Percentiles rank a stretch among this genome's conserved stretches.
These are phyloP conservation scores for Pachyrhynchus sulphureomaculatus DNA, from an alignment of 1,140 invertebrate genomes.

Conservation along the genomic window DNA sequence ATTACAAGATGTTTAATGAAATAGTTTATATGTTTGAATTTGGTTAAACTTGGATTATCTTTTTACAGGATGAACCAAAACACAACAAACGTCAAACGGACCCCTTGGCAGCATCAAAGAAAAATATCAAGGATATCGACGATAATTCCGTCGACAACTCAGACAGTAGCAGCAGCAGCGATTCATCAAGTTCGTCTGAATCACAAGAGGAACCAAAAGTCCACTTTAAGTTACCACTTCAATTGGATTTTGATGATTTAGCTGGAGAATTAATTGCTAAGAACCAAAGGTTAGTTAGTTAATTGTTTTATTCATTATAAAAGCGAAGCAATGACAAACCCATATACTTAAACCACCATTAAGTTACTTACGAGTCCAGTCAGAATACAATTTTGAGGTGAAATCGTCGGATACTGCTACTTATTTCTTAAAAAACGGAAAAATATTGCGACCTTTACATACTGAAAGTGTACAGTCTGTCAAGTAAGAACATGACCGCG, in stretches of 20 bases:
- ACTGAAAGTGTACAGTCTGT: too few species aligned
- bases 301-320: background rate
- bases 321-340: too few species aligned
- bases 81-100: constrained; percentile 17
- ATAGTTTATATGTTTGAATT: too few species aligned
- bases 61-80: constrained; percentile 9
- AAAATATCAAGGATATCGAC: constrained; percentile 39
- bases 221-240: constrained; percentile 73
- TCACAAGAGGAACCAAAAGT: constrained; percentile 60
- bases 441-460: too few species aligned
- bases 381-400: too few species aligned
- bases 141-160: constrained; percentile 41
- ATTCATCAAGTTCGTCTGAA: constrained; percentile 47
- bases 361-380: too few species aligned
- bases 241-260: constrained; percentile 77
- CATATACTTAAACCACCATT: too few species aligned
- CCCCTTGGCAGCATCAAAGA: background rate
- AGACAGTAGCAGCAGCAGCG: constrained; percentile 29
- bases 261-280: constrained; percentile 74
- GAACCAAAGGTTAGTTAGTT: constrained; percentile 59
- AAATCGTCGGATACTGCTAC: too few species aligned
- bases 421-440: too few species aligned
- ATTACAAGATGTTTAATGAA: too few species aligned
- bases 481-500: too few species aligned
- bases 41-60: too few species aligned